Evolutionary conservation across 1,140 invertebrate genomes (phyloP).

Genomic region (Pseudomyrmex sp.): DNA sequence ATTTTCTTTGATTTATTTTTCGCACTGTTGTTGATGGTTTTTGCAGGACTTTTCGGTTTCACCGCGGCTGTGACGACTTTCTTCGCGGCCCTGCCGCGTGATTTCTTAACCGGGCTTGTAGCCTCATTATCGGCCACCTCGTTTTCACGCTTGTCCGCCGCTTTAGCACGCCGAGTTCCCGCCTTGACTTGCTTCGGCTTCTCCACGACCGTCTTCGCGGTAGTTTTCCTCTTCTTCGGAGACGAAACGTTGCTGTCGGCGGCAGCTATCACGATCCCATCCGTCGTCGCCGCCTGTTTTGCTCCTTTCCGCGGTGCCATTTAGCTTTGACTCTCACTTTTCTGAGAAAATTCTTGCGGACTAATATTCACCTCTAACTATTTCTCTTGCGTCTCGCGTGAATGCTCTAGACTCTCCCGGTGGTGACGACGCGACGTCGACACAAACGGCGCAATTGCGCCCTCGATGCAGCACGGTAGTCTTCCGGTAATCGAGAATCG

Average conservation of each 20-base stretch:
- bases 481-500: conserved; percentile 61
- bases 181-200: neutral
- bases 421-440: conserved; percentile 11
- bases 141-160: neutral
- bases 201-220: neutral
- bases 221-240: conserved; percentile 48
- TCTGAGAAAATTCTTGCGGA: neutral
- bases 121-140: neutral
- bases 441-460: conserved; percentile 18
- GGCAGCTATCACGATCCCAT: neutral
- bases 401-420: neutral
- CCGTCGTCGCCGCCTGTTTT: conserved; percentile 20
- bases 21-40: neutral
- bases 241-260: conserved; percentile 30
- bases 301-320: conserved; percentile 60
- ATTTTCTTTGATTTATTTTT: neutral
- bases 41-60: neutral
- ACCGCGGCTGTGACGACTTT: neutral
- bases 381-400: neutral
- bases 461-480: conserved; percentile 38
- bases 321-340: neutral
- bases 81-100: neutral
- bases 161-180: neutral
- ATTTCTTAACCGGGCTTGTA: neutral
- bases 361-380: neutral